A percentile compares a stretch with the other conserved stretches of the same genome.
phyloP scores from a whole-genome alignment of 2,888 invertebrate genomes.

The Melieria picta region DNA sequence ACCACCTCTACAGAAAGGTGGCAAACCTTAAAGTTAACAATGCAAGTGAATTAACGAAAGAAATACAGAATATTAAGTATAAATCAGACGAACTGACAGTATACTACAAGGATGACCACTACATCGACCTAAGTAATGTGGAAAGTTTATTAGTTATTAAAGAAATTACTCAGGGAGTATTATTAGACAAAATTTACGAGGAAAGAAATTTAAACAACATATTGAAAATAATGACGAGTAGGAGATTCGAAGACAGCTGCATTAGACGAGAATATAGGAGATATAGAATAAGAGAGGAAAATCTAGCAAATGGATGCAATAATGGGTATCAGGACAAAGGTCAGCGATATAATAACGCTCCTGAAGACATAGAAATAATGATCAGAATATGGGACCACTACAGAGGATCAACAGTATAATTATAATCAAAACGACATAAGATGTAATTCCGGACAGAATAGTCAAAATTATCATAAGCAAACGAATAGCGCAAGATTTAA shows the following conservation, averaged over 20 bases:
- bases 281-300: too few relatives aligned
- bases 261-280: too few relatives aligned
- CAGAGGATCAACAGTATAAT: too few relatives aligned
- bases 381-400: too few relatives aligned
- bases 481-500: background rate
- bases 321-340: background rate
- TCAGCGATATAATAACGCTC: background rate
- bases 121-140: background rate
- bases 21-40: background rate
- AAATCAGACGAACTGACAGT: conserved; percentile 8
- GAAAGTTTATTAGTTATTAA: conserved; percentile 22
- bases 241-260: too few relatives aligned
- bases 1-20: conserved; percentile 1
- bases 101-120: conserved; percentile 7
- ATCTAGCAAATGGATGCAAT: background rate
- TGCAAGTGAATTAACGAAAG: conserved; percentile 5
- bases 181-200: too few relatives aligned
- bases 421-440: background rate
- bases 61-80: conserved; percentile 18
- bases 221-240: conserved; percentile 3
- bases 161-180: conserved; percentile 19
- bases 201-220: too few relatives aligned
- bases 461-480: background rate
- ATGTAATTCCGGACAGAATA: background rate
- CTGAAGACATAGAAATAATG: background rate